Base-by-base conservation (phyloP, 2,888 invertebrate genomes). In the Subacronicta megacephala region DNA sequence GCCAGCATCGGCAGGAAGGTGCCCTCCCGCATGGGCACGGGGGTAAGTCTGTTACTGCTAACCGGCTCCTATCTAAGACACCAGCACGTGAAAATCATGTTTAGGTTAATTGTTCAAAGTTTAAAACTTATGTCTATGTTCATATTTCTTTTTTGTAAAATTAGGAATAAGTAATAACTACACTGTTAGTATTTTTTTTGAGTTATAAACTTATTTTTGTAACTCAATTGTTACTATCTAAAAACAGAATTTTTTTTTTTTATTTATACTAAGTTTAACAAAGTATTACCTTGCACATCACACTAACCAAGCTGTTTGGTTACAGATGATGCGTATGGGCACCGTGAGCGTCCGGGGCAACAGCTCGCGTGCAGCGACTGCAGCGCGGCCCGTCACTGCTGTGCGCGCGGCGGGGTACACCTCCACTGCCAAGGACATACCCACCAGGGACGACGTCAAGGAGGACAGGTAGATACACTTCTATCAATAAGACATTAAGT, bases 391-490 rank as follows among this genome's bases (percentile, higher is more conserved):
- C 0, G 99, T 99, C 95, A 99, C 99, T 3, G 99, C 99, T 1
- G 98, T 99, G 35, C 95, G 98, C 55, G 99, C 98, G 7, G 99
- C 98, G 20, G 99, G 99, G 0, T 99, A 98, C 88, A 98, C 98
- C 4, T 98, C 98, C 1, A 86, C 95, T 62, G 97, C 98, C 80
- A 97, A 98, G 85, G 98, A 98, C 58, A 96, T 97, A 76, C 96
- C 97, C 69, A 95, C 96, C 7, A 93, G 96, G 44, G 97, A 97
- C 81, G 95, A 95, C 49, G 96, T 96, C 81, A 96, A 95, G 77
- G 97, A 98, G 84, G 97, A 98, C 82, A 96, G 96, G 97, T 97
- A 46, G 3, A 2, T 18, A 18, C 4, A 26, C 26, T 26, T 26
- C 15, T 16, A 15, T 33, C 2, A 33, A 13, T 33, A 18, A 38